A percentile compares a stretch with the other conserved stretches of the same genome.
These are phyloP conservation scores for Cyrtonyx montezumae DNA, from an alignment of 2,113 vertebrate species.

Conservation along the genomic window DNA sequence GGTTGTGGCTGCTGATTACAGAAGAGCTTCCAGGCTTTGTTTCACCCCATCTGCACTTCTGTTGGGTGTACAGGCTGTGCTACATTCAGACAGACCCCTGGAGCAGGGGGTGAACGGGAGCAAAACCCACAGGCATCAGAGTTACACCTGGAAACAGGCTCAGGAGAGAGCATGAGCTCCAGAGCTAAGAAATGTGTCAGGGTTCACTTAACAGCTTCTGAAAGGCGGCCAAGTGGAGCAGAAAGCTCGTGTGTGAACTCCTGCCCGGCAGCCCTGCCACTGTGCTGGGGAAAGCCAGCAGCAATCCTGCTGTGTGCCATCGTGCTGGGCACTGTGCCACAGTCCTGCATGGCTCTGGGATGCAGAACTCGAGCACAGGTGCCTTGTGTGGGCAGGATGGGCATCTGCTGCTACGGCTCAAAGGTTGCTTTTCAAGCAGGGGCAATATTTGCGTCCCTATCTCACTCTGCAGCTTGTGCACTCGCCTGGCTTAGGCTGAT, in stretches of 20 bases:
- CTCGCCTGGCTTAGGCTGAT: background rate
- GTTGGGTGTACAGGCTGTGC: rapidly evolving
- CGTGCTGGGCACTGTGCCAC: background rate
- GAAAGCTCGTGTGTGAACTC: background rate
- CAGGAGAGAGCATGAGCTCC: background rate
- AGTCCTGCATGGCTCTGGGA: background rate
- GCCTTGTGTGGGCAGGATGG: background rate
- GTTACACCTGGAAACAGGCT: rapidly evolving
- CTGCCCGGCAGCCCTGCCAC: background rate
- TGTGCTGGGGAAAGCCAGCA: rapidly evolving
- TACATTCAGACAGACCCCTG: rapidly evolving
- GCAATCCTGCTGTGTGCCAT: background rate
- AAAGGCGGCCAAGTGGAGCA: background rate
- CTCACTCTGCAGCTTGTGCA: background rate
- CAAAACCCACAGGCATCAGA: background rate
- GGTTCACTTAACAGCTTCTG: background rate
- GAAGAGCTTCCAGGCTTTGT: background rate
- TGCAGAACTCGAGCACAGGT: background rate
- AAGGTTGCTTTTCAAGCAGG: background rate
- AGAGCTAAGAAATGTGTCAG: background rate
- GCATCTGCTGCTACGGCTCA: background rate
- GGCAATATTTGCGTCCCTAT: background rate
- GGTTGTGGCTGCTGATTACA: background rate
- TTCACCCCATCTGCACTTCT: background rate
- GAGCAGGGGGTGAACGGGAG: rapidly evolving